These are phyloP conservation scores for Cavia porcellus DNA, from an alignment of 2,113 vertebrate genomes.

Conservation along the genomic window DNA sequence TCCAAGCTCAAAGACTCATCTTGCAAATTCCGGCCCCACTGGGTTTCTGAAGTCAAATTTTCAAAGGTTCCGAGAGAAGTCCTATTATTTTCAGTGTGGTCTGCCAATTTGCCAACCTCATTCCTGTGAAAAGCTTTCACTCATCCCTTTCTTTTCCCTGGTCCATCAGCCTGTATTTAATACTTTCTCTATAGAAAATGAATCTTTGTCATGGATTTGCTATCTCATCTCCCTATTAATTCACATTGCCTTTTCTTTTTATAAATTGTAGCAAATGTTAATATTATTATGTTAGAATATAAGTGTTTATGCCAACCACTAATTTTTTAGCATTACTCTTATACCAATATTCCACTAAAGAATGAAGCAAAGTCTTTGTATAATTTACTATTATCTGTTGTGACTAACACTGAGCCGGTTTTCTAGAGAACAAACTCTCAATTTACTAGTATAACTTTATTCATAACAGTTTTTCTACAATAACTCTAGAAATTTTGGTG, in stretches of 20 bases:
- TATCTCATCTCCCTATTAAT: not conserved
- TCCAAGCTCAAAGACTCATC: not conserved
- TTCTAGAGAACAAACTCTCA: not conserved
- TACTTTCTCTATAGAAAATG: not conserved
- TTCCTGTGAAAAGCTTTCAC: not conserved
- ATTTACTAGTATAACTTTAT: not conserved
- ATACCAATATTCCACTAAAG: not conserved
- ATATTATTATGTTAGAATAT: not conserved
- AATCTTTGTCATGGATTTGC: not conserved
- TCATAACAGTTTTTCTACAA: not conserved
- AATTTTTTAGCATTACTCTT: not conserved
- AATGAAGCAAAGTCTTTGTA: not conserved
- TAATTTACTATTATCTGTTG: not conserved
- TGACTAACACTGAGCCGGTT: not conserved
- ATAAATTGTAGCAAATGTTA: not conserved
- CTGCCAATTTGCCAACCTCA: not conserved
- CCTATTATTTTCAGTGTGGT: not conserved
- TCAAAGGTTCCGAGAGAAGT: not conserved
- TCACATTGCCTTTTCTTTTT: not conserved
- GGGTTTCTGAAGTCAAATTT: not conserved
- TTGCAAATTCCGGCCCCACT: fast-evolving
- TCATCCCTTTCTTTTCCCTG: not conserved
- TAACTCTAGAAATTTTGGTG: not conserved
- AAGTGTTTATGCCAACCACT: not conserved
- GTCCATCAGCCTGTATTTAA: not conserved